Evolutionary conservation across 2,113 vertebrate genomes (phyloP), one percentile per base, ranked within the genome.

Genomic region (Loxodonta africana): DNA sequence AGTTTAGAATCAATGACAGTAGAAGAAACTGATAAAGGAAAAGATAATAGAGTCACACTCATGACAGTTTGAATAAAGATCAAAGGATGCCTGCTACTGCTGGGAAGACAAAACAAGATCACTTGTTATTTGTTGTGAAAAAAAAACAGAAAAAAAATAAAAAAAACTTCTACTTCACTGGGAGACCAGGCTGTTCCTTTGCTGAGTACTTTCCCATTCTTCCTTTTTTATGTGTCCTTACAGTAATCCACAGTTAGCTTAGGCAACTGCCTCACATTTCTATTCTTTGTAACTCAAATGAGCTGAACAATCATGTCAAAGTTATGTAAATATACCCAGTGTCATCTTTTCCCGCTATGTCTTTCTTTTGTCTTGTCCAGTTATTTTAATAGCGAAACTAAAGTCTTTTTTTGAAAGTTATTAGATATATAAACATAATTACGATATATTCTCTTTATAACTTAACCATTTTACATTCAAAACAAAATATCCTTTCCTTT

Each of bases 371-470:
- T 81, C 44, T 74, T n/a, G 23, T 91, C 65, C 17, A 87, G 2
- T 57, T 82, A 46, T 83, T 89, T 95, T 23, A 83, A 21, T 63
- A 90, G 41, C 30, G 30, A 83, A 88, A 60, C 87, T 51, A 81
- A 28, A 15, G 15, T 76, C 5, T 87, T 91, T 65, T 81, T 80
- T 26, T 94, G 92, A 91, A 51, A 77, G 2, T 48, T 83, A 8
- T 48, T 89, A 5, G 8, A 46, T n/a, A 28, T 63, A 48, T 33
- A 83, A 87, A 74, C 93, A 86, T 46, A 41, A 23, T 83, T 77
- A 26, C 53, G 21, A n/a, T 69, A 81, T 15, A 1, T 37, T 83
- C 20, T 92, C 0, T 3, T 92, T 23, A 2, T 65, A 62, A 51
- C 53, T 80, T 83, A n/a, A 77, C 80, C 83, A 62, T 57, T 10